Conservation (phyloP, 2,888 invertebrate species). For the Gortyna flavago region DNA sequence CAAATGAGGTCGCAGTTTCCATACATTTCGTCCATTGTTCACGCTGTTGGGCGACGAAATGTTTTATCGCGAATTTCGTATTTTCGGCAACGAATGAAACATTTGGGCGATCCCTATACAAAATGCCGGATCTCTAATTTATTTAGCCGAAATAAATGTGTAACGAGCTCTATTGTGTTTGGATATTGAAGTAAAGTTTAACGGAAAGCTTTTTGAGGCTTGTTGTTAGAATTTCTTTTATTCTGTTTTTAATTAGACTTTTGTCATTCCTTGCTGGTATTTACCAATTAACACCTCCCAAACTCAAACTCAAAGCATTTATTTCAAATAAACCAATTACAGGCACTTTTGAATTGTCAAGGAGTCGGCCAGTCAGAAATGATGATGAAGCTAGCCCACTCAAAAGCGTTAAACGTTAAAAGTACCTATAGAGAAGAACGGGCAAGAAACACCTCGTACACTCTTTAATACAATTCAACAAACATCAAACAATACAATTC, state of each 20-base stretch:
- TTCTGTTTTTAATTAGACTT: slow-evolving; percentile 5
- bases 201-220: slow-evolving; percentile 1
- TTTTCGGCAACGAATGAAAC: slow-evolving; percentile 50
- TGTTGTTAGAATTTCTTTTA: neutral
- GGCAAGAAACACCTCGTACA: too few species aligned
- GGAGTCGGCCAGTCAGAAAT: neutral
- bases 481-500: too few species aligned
- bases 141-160: slow-evolving; percentile 46
- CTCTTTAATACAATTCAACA: too few species aligned
- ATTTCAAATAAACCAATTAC: neutral
- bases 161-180: slow-evolving; percentile 55
- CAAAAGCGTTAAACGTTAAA: too few species aligned
- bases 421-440: too few species aligned
- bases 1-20: slow-evolving; percentile 61
- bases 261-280: slow-evolving; percentile 11
- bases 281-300: neutral
- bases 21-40: slow-evolving; percentile 63
- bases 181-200: slow-evolving; percentile 20
- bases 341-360: neutral
- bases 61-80: slow-evolving; percentile 50
- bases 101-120: slow-evolving; percentile 43
- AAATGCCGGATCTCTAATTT: slow-evolving; percentile 52
- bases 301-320: neutral
- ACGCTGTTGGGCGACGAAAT: slow-evolving; percentile 48
- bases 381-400: too few species aligned